Conservation (phyloP, 2,113 vertebrate species). For the Ranitomeya variabilis region DNA sequence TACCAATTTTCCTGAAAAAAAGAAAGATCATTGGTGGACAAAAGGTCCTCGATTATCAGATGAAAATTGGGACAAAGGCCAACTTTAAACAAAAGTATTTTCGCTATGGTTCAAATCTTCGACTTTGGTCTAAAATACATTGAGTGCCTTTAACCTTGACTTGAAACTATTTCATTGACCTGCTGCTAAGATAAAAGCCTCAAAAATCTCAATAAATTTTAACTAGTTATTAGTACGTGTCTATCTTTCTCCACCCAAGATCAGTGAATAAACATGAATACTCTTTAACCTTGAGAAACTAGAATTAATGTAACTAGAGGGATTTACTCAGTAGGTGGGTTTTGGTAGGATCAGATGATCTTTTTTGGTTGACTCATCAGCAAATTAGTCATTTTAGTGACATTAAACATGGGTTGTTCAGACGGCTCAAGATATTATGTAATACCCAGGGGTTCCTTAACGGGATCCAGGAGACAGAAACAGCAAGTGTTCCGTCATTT, state of each 20-base stretch:
- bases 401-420: not conserved
- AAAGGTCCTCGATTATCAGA: no score
- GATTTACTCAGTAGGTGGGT: not conserved
- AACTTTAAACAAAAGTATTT: no score
- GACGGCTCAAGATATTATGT: not conserved
- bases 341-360: not conserved
- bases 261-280: not conserved
- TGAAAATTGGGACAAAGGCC: no score
- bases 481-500: no score
- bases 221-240: not conserved
- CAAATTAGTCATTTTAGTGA: not conserved
- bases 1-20: no score
- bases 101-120: no score
- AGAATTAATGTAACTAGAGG: not conserved
- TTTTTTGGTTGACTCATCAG: not conserved
- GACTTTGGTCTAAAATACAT: no score
- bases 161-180: not conserved
- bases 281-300: not conserved
- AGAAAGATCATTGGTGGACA: no score
- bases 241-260: not conserved
- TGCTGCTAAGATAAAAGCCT: not conserved
- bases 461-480: no score
- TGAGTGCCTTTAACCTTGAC: not conserved
- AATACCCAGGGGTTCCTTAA: no score
- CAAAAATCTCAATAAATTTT: conserved; percentile 1